phyloP scores from a whole-genome alignment of 2,113 vertebrate genomes.

The Deroptyus accipitrinus region DNA sequence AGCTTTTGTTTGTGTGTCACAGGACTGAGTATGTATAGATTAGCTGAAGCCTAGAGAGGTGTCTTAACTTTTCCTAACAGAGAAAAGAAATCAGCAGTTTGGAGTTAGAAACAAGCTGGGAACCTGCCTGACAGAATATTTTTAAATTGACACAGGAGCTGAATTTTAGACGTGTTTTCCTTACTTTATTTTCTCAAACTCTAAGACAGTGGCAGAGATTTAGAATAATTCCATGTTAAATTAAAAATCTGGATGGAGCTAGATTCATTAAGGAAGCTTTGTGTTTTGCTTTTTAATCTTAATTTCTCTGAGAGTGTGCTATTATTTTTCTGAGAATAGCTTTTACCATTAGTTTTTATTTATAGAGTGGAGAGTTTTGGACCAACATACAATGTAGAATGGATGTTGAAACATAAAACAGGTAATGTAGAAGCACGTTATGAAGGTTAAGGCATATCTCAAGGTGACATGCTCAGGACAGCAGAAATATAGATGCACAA shows the following conservation, averaged over 20 bases:
- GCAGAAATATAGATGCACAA: background rate
- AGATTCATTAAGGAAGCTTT: background rate
- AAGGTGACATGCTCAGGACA: background rate
- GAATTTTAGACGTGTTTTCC: background rate
- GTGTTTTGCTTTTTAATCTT: background rate
- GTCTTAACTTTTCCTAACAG: background rate
- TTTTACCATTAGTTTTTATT: background rate
- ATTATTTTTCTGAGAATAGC: background rate
- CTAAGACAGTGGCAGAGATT: background rate
- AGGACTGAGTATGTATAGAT: slow-evolving; percentile 22
- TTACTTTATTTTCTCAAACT: background rate
- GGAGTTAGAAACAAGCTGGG: background rate
- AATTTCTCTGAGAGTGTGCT: background rate
- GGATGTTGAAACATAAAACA: background rate
- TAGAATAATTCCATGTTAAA: slow-evolving; percentile 8
- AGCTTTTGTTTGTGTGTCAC: slow-evolving; percentile 22
- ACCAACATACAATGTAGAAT: background rate
- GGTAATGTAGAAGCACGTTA: background rate
- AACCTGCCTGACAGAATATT: background rate
- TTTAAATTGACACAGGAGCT: background rate
- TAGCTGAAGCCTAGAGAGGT: background rate
- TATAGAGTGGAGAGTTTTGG: background rate
- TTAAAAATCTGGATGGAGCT: background rate
- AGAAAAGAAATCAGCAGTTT: background rate
- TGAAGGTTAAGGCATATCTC: background rate